Conservation (phyloP, 2,113 vertebrate species). For the Siphamia tubifer region DNA sequence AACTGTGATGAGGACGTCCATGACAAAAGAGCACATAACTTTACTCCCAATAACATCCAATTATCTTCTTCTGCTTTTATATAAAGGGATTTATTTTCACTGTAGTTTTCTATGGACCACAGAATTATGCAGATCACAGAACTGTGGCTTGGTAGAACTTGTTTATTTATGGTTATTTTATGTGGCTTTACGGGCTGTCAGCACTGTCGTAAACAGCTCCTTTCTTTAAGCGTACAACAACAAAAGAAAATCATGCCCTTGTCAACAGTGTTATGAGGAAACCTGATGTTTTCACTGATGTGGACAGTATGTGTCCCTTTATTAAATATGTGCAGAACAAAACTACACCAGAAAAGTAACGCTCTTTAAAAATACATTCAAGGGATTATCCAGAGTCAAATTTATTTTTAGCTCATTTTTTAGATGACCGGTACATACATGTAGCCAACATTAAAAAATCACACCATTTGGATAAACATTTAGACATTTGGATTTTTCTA, state of each 20-base stretch:
- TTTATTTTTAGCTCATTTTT: no score
- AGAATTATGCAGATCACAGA: neutral
- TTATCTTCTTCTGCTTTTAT: neutral
- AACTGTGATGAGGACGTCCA: slow-evolving; percentile 3
- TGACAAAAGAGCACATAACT: neutral
- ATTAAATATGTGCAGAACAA: neutral
- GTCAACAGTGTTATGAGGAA: neutral
- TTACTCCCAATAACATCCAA: slow-evolving; percentile 7
- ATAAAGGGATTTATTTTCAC: neutral
- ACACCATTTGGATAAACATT: no score
- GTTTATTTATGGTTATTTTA: slow-evolving; percentile 12
- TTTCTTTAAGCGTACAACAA: slow-evolving; percentile 7
- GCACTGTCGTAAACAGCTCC: neutral
- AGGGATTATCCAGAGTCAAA: no score
- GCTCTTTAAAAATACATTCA: neutral
- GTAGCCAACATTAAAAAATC: no score
- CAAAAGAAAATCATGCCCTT: neutral
- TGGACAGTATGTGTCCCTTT: no score
- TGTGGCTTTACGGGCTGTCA: slow-evolving; percentile 21
- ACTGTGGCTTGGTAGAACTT: neutral
- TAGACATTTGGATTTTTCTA: no score
- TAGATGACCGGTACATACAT: no score
- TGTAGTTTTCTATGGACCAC: slow-evolving; percentile 14
- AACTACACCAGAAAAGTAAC: neutral
- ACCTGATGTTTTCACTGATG: no score